Base-by-base conservation (phyloP, 1,140 invertebrate genomes). In the Eulimnadia texana region DNA sequence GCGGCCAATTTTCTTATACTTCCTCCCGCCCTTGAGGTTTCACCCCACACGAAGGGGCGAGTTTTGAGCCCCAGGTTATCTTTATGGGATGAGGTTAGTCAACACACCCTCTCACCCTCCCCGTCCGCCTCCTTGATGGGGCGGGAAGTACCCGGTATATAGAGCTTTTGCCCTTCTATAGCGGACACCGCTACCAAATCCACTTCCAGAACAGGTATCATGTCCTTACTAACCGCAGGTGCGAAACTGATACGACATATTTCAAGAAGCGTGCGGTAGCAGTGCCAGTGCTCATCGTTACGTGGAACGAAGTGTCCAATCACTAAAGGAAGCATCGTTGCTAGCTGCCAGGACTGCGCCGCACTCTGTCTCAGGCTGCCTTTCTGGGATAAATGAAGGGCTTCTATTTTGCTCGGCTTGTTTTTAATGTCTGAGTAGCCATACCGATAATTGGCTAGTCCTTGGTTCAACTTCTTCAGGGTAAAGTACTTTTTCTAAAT, bases 171-270 rank as follows among this genome's bases (percentile, higher is more conserved):
- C n/a, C n/a, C n/a, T n/a, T n/a, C n/a, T n/a, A n/a, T n/a, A n/a
- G n/a, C n/a, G n/a, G n/a, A n/a, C n/a, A n/a, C n/a, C n/a, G n/a
- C n/a, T n/a, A n/a, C n/a, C n/a, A n/a, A n/a, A n/a, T n/a, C n/a
- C n/a, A n/a, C n/a, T 62, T 63, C 61, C 56, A 63, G 19, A n/a
- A 60, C 42, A 10, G 50, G 49, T 24, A 63, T 58, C 29, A 42
- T 25, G 22, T 23, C 27, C 13, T 50, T 24, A 50, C 56, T 59
- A n/a, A 60, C 60, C 16, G 16, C 33, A 42, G 6, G 33, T 16
- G 23, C 49, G 49, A 60, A 63, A 13, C 49, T 24, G 24, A 63
- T 42, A 19, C 55, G 53, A 61, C 54, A 58, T 33, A 63, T 10
- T 16, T 57, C 16, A 16, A 63, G 22, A n/a, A 63, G 19, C 13